phyloP scores from a whole-genome alignment of 2,797 vertebrate genomes.

The Ceyx erithaca region DNA sequence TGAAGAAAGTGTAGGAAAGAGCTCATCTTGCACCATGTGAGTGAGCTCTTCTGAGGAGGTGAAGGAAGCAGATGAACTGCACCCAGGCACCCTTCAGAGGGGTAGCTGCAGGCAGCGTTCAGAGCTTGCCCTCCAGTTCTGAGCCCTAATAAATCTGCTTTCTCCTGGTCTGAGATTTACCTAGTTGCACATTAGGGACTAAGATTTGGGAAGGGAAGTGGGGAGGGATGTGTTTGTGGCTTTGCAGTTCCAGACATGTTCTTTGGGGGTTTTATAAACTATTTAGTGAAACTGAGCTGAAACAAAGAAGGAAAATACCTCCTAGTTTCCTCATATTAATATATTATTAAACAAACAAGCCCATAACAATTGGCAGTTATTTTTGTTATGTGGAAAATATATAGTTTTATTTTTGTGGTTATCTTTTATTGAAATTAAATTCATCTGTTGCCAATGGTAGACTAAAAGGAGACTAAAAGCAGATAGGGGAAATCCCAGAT shows the following conservation, averaged over 20 bases:
- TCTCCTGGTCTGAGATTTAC: slow-evolving; percentile 16
- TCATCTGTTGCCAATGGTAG: not conserved
- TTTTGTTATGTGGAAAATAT: slow-evolving; percentile 28
- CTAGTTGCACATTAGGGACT: slow-evolving; percentile 22
- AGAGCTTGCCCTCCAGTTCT: slow-evolving; percentile 54
- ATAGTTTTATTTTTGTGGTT: slow-evolving; percentile 51
- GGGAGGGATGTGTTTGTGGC: slow-evolving; percentile 51
- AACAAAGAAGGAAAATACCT: slow-evolving; percentile 49
- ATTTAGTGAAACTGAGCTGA: slow-evolving; percentile 41
- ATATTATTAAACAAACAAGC: slow-evolving; percentile 54
- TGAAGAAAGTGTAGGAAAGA: slow-evolving; percentile 51
- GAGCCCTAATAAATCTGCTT: slow-evolving; percentile 53
- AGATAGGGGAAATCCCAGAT: slow-evolving; percentile 18
- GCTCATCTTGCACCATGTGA: slow-evolving; percentile 44
- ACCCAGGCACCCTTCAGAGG: not conserved
- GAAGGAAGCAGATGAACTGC: slow-evolving; percentile 3
- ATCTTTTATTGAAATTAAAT: slow-evolving; percentile 20
- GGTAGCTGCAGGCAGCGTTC: slow-evolving; percentile 41
- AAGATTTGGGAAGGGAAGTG: slow-evolving; percentile 28
- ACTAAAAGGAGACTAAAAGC: not conserved
- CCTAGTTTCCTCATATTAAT: slow-evolving; percentile 50
- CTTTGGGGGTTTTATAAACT: slow-evolving; percentile 44
- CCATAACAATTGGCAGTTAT: slow-evolving; percentile 21
- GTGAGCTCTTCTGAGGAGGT: slow-evolving; percentile 51
- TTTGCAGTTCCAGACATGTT: slow-evolving; percentile 61